Percentiles rank a stretch among this genome's conserved stretches.
Evolutionary conservation across 2,888 invertebrate species (phyloP).

Genomic region (Stramonita haemastoma): DNA sequence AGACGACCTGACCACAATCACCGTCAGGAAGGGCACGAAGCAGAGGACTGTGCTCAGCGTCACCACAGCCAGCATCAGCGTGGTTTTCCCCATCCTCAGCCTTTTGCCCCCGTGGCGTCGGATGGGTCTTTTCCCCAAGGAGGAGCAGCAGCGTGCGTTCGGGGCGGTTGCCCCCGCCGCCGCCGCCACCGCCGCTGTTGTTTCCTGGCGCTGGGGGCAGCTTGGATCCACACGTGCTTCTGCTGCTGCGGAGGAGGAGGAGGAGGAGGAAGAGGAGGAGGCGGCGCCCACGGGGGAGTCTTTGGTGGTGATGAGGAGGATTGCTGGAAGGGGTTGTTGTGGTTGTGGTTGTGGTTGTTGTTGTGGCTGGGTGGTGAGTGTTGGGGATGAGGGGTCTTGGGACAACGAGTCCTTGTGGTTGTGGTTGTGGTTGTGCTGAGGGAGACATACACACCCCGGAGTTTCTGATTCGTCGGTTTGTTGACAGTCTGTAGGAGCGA

Average conservation of each 20-base stretch:
- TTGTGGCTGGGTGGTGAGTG: too few species aligned
- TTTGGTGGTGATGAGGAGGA: background rate
- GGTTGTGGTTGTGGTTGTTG: too few species aligned
- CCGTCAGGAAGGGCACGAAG: slow-evolving; percentile 64
- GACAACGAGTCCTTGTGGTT: too few species aligned
- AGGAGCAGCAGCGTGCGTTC: background rate
- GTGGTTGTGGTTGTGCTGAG: too few species aligned
- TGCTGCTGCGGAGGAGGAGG: background rate
- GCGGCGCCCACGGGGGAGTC: background rate
- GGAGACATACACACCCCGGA: too few species aligned
- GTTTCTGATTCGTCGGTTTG: too few species aligned
- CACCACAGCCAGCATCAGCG: slow-evolving; percentile 61
- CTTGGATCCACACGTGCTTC: background rate
- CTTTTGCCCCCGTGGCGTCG: slow-evolving; percentile 37
- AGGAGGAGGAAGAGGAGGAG: too few species aligned
- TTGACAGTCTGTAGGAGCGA: too few species aligned
- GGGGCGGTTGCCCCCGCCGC: background rate
- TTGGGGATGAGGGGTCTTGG: too few species aligned
- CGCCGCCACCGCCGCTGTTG: background rate
- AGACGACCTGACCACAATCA: slow-evolving; percentile 57
- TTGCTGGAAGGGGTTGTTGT: background rate
- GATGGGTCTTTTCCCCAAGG: background rate
- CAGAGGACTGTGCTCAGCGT: slow-evolving; percentile 61
- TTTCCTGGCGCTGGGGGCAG: background rate
- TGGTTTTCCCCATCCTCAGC: slow-evolving; percentile 54